Evolutionary conservation across 2,888 invertebrate species (phyloP).

Genomic region (Lagria hirta): DNA sequence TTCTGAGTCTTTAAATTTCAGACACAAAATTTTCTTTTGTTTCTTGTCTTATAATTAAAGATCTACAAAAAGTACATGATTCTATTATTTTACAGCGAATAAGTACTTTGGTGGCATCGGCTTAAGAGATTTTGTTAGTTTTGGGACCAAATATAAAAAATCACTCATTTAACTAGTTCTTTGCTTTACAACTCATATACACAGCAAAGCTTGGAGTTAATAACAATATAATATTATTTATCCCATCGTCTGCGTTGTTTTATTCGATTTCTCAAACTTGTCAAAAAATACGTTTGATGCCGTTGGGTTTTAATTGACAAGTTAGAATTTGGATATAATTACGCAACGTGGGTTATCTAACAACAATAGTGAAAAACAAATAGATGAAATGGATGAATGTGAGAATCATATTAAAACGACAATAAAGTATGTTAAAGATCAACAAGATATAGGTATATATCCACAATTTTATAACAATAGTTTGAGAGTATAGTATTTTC

Average conservation of each 20-base stretch:
- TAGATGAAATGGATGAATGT: constrained; percentile 11
- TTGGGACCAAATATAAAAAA: constrained; percentile 33
- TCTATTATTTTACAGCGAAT: constrained; percentile 34
- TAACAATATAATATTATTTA: too few relatives aligned
- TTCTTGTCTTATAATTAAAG: constrained; percentile 33
- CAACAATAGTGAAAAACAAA: constrained; percentile 11
- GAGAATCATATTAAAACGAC: constrained; percentile 3
- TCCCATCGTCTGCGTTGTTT: too few relatives aligned
- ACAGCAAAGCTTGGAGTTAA: constrained; percentile 14
- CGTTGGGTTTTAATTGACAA: too few relatives aligned
- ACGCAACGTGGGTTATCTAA: too few relatives aligned
- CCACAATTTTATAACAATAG: constrained; percentile 46
- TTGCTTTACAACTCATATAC: constrained; percentile 18
- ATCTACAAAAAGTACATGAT: constrained; percentile 39
- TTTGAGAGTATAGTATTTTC: constrained; percentile 39
- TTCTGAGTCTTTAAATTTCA: constrained; percentile 23
- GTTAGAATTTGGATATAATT: too few relatives aligned
- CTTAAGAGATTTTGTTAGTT: constrained; percentile 34
- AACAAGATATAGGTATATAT: constrained; percentile 42
- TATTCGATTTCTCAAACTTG: too few relatives aligned
- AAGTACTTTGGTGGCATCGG: constrained; percentile 33
- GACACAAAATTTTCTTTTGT: constrained; percentile 28
- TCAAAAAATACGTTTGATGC: too few relatives aligned
- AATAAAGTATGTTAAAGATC: constrained; percentile 31
- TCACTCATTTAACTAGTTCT: constrained; percentile 34